A percentile compares a stretch with the other conserved stretches of the same genome.
Conservation (phyloP, 2,797 vertebrate species). For the Sylvia borin region DNA sequence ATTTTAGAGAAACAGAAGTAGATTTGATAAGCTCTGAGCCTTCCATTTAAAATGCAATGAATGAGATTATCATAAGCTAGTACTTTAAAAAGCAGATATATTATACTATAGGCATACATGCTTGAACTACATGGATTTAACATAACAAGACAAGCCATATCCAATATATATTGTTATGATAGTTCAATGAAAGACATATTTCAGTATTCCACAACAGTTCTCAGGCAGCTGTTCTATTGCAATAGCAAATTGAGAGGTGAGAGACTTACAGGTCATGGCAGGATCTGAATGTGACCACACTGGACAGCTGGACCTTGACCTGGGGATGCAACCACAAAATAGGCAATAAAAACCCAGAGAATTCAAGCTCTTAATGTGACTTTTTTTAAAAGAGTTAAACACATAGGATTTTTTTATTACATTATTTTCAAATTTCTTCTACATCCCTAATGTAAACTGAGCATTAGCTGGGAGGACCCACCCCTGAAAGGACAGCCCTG, state of each 20-base stretch:
- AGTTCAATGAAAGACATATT: not conserved
- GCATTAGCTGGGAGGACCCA: not conserved
- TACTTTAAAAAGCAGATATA: not conserved
- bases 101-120: not conserved
- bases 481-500: not conserved
- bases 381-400: not conserved
- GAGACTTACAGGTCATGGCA: conserved; percentile 10
- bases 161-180: not conserved
- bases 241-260: conserved; percentile 24
- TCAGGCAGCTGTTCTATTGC: conserved; percentile 17
- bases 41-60: not conserved
- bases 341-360: conserved; percentile 19
- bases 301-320: not conserved
- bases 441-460: not conserved
- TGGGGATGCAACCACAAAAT: conserved; percentile 49
- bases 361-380: not conserved
- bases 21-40: not conserved
- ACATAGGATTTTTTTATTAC: not conserved
- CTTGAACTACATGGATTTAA: not conserved
- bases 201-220: not conserved
- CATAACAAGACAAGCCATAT: not conserved
- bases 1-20: not conserved
- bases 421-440: not conserved
- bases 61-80: not conserved
- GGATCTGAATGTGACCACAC: not conserved